These are phyloP conservation scores for Schizotus pectinicornis DNA, from an alignment of 2,888 invertebrate genomes.

Conservation along the genomic window DNA sequence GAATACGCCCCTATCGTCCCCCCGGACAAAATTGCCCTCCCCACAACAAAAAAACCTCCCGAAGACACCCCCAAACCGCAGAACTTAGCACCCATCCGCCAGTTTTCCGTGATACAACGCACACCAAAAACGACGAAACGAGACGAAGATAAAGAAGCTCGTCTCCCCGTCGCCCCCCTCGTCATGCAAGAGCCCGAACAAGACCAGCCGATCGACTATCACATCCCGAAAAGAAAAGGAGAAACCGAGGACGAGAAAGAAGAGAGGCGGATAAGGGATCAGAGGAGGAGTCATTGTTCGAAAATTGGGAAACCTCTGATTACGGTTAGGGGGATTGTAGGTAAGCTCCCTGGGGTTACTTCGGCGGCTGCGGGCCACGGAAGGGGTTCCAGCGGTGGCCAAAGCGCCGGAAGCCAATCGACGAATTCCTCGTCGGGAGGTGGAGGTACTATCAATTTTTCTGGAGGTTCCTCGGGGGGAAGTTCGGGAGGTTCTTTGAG, in stretches of 20 bases:
- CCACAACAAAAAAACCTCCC: constrained; percentile 65
- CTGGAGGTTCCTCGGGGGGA: constrained; percentile 58
- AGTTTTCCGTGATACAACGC: constrained; percentile 53
- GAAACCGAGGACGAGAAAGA: constrained; percentile 72
- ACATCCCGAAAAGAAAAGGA: constrained; percentile 80
- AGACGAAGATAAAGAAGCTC: constrained; percentile 51
- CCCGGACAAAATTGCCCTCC: constrained; percentile 68
- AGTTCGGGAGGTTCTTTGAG: constrained; percentile 63
- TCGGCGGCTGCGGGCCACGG: constrained; percentile 84
- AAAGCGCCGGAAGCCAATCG: constrained; percentile 49
- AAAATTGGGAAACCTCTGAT: constrained; percentile 70
- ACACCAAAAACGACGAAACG: constrained; percentile 66
- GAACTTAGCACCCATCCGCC: constrained; percentile 52
- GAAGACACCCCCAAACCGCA: constrained; percentile 56
- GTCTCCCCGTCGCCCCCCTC: constrained; percentile 38
- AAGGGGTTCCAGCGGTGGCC: constrained; percentile 65
- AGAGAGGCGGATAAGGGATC: constrained; percentile 70
- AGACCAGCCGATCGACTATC: constrained; percentile 89
- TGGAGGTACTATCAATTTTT: constrained; percentile 46
- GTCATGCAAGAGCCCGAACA: constrained; percentile 48
- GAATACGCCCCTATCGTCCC: constrained; percentile 70
- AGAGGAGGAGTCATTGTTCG: constrained; percentile 69
- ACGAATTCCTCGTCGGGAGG: constrained; percentile 47
- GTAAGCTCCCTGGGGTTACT: constrained; percentile 70
- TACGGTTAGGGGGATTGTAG: constrained; percentile 61